These are phyloP conservation scores for Drosophila bipectinata DNA, from an alignment of 1,140 invertebrate species.

Conservation along the genomic window DNA sequence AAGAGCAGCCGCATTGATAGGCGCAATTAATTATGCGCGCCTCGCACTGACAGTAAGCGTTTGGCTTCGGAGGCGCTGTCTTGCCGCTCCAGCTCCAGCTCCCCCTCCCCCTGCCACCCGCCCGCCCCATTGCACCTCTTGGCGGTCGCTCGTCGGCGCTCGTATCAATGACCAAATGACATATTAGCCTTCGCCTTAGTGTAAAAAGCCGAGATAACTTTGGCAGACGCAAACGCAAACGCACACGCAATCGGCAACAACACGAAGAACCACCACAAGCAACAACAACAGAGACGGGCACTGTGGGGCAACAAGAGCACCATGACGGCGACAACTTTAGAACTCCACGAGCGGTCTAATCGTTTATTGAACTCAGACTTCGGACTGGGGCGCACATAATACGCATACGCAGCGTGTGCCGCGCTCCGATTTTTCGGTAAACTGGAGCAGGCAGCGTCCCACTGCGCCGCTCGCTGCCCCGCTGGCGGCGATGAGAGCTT, in stretches of 20 bases:
- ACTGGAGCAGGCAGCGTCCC: slow-evolving; percentile 57
- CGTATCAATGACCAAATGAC: slow-evolving; percentile 81
- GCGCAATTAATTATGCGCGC: slow-evolving; percentile 80
- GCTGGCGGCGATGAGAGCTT: slow-evolving; percentile 75
- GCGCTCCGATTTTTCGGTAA: slow-evolving; percentile 44
- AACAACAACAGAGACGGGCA: slow-evolving; percentile 12
- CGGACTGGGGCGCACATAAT: slow-evolving; percentile 47
- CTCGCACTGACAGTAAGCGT: slow-evolving; percentile 78
- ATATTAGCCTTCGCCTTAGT: slow-evolving; percentile 81
- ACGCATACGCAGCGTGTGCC: slow-evolving; percentile 76
- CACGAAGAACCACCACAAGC: not conserved
- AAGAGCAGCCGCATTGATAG: slow-evolving; percentile 72
- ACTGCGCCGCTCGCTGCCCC: slow-evolving; percentile 71
- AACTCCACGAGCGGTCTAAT: slow-evolving; percentile 65
- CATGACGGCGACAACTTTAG: slow-evolving; percentile 32
- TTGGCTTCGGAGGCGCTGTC: slow-evolving; percentile 63
- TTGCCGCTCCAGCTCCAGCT: not conserved
- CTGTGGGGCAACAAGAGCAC: not conserved
- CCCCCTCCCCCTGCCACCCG: not conserved
- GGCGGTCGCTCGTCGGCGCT: slow-evolving; percentile 46
- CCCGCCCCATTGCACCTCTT: slow-evolving; percentile 2
- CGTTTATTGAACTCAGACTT: slow-evolving; percentile 70
- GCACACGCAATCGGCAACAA: slow-evolving; percentile 33
- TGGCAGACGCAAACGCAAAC: slow-evolving; percentile 69
- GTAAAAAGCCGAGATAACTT: slow-evolving; percentile 80